Evolutionary conservation across 2,888 invertebrate genomes (phyloP).

Genomic region (Epicampocera succincta): DNA sequence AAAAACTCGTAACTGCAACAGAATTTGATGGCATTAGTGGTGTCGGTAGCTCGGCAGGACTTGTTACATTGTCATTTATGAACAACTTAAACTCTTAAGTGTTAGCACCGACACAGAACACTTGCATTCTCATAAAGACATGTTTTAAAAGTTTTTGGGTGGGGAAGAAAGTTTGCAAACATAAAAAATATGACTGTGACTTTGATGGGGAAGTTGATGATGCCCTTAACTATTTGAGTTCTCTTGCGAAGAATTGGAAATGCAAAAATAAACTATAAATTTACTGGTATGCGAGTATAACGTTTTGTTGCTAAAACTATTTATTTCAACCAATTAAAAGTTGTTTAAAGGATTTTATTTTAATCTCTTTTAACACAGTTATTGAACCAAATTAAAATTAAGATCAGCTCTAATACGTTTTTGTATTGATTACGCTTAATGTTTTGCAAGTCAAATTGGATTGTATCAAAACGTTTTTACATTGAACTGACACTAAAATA

Average conservation of each 20-base stretch:
- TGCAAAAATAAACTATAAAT: background rate
- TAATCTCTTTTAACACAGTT: background rate
- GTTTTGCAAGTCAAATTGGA: too few species aligned
- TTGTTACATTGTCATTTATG: conserved; percentile 61
- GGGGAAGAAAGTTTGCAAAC: conserved; percentile 7
- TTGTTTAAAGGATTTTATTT: conserved; percentile 5
- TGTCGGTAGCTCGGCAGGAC: conserved; percentile 66
- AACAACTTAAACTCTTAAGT: conserved; percentile 47
- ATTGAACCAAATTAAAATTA: too few species aligned
- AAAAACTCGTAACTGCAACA: conserved; percentile 40
- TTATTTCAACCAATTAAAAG: too few species aligned
- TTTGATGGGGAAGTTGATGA: conserved; percentile 3
- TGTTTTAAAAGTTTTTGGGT: conserved; percentile 23
- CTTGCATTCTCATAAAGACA: conserved; percentile 1
- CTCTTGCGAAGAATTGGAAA: conserved; percentile 4
- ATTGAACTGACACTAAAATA: too few species aligned
- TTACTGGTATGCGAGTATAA: too few species aligned
- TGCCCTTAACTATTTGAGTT: background rate
- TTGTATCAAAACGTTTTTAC: too few species aligned
- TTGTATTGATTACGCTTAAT: too few species aligned
- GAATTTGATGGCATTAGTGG: conserved; percentile 63
- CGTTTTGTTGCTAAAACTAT: too few species aligned
- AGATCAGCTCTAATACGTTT: too few species aligned
- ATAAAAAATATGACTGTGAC: conserved; percentile 6
- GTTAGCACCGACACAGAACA: background rate